Evolutionary conservation across 2,888 invertebrate genomes (phyloP), one percentile per base, ranked within the genome.

Genomic region (Onchidella celtica): DNA sequence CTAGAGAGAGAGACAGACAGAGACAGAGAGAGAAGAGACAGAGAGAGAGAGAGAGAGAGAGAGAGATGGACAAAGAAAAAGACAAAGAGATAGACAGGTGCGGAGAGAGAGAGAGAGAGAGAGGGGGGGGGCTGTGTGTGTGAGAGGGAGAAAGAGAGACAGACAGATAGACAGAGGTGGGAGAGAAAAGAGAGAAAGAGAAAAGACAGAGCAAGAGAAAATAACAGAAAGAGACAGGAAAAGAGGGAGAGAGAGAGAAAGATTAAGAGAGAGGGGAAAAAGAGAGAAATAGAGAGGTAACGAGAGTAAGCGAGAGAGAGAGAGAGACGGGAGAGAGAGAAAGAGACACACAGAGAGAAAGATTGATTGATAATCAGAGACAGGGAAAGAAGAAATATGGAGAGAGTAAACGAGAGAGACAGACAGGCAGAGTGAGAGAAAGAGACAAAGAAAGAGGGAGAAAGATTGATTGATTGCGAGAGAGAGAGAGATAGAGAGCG

Each of bases 401-500:
- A 70, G 11, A 70, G 70, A 68, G 68, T 29, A 34, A 68, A 34
- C 17, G 70, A 70, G 70, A 70, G 70, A 70, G 70, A 38, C 14
- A 38, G 70, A 70, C 38, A 38, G 70, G 29, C 38, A 70, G 70
- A 70, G 40, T 38, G 70, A 70, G 70, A 70, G 47, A 70, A 40
- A 70, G n/a, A 29, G 9, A 47, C 47, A 17, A n/a, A 47, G 47
- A 6, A 47, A 47, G 47, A 47, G 47, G 17, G 47, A 47, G 47
- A 47, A 17, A 47, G 47, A 47, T 6, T 17, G 47, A 47, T 6
- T 11, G 47, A 47, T 6, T 11, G 47, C 6, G 47, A 47, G 17
- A 47, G 47, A 47, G 14, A 32, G 32, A 29, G 27, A 24, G 57
- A 24, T 3, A 24, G 57, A 27, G 27, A n/a, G 29, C 34, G 47